phyloP scores from a whole-genome alignment of 2,113 vertebrate species.

The Spea multiplicata region DNA sequence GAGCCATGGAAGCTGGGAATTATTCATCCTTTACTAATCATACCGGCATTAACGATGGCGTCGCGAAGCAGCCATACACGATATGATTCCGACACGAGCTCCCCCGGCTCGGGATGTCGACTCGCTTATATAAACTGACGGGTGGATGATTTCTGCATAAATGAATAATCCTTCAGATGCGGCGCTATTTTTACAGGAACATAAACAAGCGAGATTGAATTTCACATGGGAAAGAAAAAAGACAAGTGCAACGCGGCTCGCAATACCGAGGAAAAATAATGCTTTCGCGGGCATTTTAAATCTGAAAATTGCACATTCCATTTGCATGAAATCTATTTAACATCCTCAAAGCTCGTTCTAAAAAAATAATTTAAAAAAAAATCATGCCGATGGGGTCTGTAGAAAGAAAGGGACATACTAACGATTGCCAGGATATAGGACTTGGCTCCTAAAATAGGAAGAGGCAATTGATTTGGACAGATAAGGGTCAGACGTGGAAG shows the following conservation, averaged over 20 bases:
- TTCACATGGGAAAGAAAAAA: not conserved
- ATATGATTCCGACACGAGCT: conserved; percentile 15
- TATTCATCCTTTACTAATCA: not conserved
- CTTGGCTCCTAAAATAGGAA: no score
- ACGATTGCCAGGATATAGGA: no score
- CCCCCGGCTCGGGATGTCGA: not conserved
- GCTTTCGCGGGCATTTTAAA: no score
- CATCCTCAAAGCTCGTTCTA: no score
- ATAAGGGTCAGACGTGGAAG: not conserved
- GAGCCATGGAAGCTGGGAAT: not conserved
- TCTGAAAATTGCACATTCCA: no score
- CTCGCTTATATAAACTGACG: not conserved
- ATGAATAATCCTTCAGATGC: not conserved
- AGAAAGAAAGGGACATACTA: no score
- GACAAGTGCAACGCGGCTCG: not conserved
- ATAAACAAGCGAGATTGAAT: not conserved
- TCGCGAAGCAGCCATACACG: conserved; percentile 1
- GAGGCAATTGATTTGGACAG: not conserved
- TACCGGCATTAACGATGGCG: not conserved
- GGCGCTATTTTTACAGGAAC: conserved; percentile 13
- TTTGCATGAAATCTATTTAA: no score
- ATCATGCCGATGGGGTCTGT: no score
- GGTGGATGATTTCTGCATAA: not conserved
- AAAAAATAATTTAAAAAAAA: no score
- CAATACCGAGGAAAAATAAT: no score